Base-by-base conservation (phyloP, 2,113 vertebrate species). In the Emydocephalus ijimae region DNA sequence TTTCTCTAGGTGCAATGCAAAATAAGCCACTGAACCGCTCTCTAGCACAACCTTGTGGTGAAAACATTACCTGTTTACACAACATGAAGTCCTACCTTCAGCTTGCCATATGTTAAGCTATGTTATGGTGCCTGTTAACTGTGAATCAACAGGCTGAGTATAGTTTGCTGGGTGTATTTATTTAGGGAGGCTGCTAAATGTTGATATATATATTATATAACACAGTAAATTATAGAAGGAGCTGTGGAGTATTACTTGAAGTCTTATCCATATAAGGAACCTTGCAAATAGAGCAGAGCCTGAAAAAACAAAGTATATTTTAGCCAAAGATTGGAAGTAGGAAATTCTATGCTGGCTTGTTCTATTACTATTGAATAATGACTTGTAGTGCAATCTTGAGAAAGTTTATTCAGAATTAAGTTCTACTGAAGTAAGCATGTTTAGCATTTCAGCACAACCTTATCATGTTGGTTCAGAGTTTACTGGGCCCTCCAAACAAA, bases 231-330 rank as follows among this genome's bases (percentile, higher is more conserved):
- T 92, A 69, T 18, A 92, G 93, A 90, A 95, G 87, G 90, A 81
- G 90, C 57, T 52, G 34, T 90, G 89, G 88, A 95, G 95, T 50
- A 95, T 56, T 91, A 24, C 90, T 90, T 94, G 90, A 95, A 89
- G 94, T 89, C 34, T 81, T 81, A 54, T 24, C 39, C 93, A 61
- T 64, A 92, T 24, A 93, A 61, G 90, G 94, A 86, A 92, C 90
- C 95, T 94, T 96, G 96, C 0, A 91, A 94, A 92, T 90, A 90
- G 95, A 96, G 92, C 26, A 56, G 69, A 95, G 97, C 96, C 95
- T 96, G 96, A 97, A 95, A 69, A 91, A 64, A 91, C 90, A 94
- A 94, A 90, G 95, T 95, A 55, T 89, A 90, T 64, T 29, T 92
- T 64, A 91, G 89, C 91, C 91, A 59, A 89, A 45, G 29, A 8